Conservation (phyloP, 53 echinoderm and acorn worm species). For the Luidia sarsii region DNA sequence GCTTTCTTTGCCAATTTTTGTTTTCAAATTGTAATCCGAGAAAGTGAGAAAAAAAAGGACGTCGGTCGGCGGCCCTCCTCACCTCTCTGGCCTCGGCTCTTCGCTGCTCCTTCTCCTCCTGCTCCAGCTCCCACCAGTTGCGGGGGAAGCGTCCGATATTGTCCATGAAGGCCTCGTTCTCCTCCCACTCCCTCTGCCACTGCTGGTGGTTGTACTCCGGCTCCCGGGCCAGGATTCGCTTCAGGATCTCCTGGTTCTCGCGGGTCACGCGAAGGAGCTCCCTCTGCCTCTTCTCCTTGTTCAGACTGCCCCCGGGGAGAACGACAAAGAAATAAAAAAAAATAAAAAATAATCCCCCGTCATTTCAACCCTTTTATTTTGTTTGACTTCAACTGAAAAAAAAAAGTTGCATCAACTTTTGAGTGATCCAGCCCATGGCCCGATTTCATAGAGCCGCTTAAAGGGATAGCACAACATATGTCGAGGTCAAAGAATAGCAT, state of each 20-base stretch:
- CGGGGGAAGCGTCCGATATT: conserved; percentile 88
- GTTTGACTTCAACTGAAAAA: background rate
- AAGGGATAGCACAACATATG: too few species aligned
- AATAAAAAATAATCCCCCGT: too few species aligned
- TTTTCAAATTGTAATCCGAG: too few species aligned
- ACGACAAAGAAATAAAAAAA: background rate
- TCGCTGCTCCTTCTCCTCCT: conserved; percentile 77
- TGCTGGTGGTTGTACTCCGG: conserved; percentile 96
- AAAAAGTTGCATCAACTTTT: too few species aligned
- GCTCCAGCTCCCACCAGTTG: conserved; percentile 96
- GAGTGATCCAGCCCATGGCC: too few species aligned
- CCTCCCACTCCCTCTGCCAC: conserved; percentile 97
- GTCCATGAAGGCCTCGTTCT: conserved; percentile 96
- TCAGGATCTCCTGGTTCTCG: conserved; percentile 97
- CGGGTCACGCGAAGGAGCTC: conserved; percentile 87
- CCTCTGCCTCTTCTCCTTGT: conserved; percentile 87
- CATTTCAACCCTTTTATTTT: too few species aligned
- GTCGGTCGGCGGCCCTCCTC: too few species aligned
- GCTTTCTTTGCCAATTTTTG: too few species aligned
- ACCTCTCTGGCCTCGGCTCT: conserved; percentile 75
- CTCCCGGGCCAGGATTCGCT: conserved; percentile 90
- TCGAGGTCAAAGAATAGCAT: too few species aligned
- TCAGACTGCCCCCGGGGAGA: conserved; percentile 61
- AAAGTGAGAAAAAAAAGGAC: too few species aligned
- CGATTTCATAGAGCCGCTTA: too few species aligned